Evolutionary conservation across 2,113 vertebrate genomes (phyloP).

Genomic region (Meles meles): DNA sequence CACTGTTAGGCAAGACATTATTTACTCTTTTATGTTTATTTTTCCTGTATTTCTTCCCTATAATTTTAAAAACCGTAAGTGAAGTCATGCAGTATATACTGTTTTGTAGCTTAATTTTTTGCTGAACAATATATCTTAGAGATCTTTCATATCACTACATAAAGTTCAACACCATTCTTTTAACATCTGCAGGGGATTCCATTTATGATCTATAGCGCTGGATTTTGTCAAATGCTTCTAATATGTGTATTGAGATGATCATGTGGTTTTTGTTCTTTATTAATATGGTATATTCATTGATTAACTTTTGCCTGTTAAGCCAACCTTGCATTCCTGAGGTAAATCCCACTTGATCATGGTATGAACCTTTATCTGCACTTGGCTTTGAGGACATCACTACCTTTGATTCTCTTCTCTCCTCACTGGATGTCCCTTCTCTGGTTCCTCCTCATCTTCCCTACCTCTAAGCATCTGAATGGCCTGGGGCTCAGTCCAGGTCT

Average conservation of each 20-base stretch:
- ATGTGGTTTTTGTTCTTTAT: neutral
- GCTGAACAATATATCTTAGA: neutral
- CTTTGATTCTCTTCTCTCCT: neutral
- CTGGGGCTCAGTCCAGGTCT: neutral
- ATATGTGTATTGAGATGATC: neutral
- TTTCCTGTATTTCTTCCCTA: neutral
- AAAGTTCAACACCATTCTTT: neutral
- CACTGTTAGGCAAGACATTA: neutral
- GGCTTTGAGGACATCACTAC: neutral
- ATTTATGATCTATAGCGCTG: neutral
- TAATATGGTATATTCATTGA: neutral
- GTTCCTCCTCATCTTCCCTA: neutral
- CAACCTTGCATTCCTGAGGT: neutral
- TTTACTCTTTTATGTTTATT: neutral
- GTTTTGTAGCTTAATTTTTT: conserved; percentile 1
- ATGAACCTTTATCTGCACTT: neutral
- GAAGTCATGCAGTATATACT: neutral
- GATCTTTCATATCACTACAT: neutral
- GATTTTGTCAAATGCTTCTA: neutral
- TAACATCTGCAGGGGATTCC: neutral
- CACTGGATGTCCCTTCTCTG: neutral
- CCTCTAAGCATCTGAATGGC: neutral
- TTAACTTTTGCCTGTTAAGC: neutral
- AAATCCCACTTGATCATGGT: neutral
- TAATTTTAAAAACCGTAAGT: neutral